A percentile compares a stretch with the other conserved stretches of the same genome.
Evolutionary conservation across 2,797 vertebrate species (phyloP).

Genomic region (Enteromius paludinosus): DNA sequence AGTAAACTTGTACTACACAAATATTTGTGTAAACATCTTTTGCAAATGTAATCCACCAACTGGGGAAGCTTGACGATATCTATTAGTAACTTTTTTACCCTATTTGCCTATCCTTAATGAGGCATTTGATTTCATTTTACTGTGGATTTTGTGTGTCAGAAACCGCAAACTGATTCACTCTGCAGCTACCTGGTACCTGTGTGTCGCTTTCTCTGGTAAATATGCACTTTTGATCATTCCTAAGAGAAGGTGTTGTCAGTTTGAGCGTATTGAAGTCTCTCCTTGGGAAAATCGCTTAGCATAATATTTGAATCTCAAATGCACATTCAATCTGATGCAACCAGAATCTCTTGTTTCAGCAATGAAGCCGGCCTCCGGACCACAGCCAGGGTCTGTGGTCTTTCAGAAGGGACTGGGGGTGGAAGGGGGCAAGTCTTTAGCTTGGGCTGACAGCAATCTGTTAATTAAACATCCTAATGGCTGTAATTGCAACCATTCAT

Average conservation of each 20-base stretch:
- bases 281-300: neutral
- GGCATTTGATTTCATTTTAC: neutral
- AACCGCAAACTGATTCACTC: neutral
- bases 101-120: neutral
- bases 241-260: conserved; percentile 11
- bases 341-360: neutral
- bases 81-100: neutral
- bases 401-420: conserved; percentile 47
- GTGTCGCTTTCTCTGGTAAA: neutral
- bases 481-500: conserved; percentile 79
- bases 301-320: conserved; percentile 32
- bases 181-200: neutral
- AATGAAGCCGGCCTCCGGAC: neutral
- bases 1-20: neutral
- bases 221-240: neutral
- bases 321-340: neutral
- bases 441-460: conserved; percentile 80
- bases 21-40: neutral
- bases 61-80: neutral
- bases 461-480: conserved; percentile 81
- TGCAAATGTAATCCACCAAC: neutral
- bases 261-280: neutral
- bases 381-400: neutral
- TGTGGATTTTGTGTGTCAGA: neutral
- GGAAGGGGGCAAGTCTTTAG: conserved; percentile 56